Evolutionary conservation across 2,797 vertebrate species (phyloP), one percentile per base, ranked within the genome.

Genomic region (Cetoscarus ocellatus): DNA sequence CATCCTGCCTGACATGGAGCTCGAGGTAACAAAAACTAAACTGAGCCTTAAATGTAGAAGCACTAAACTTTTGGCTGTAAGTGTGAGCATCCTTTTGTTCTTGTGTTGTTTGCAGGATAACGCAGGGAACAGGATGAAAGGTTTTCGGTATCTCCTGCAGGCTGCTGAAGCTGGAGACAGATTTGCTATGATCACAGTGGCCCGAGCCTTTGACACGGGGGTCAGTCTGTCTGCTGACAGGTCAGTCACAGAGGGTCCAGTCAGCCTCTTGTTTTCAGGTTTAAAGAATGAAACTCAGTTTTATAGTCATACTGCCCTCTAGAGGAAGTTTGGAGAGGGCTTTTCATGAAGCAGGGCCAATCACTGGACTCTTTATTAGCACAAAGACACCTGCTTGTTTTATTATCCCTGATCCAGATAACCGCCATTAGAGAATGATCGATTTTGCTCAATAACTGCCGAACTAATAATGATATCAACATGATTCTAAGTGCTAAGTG

Each of bases 121-220:
- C 0, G 91, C 96, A 8, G 95, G 96, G 78, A 98, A 96, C 83
- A 92, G 90, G 88, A 94, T 86, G 83, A 98, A 94, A 85, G 98
- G 98, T 39, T 99, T 99, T 71, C 87, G 94, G 77, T 96, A 96
- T 79, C 92, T 99, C 55, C 80, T 97, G 75, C 95, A 94, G 91
- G 97, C 96, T 0, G 96, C 98, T 1, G 96, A 97, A 82, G 97
- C 98, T 8, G 97, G 98, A 0, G 97, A 99, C 86, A 91, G 98
- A 7, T 94, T 94, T 35, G 96, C 95, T 53, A 99, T 99, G 98
- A 97, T 99, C 82, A 84, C 94, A 0, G 94, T 98, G 77, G 98
- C 97, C 67, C 94, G 94, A 94, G 96, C 97, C 10, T 98, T 96
- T 27, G 97, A 99, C 77, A 94, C 91, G 0, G 97, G 97, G 14